Evolutionary conservation across 2,797 vertebrate species (phyloP), one percentile per base, ranked within the genome.

Genomic region (Poeciliopsis turneri): DNA sequence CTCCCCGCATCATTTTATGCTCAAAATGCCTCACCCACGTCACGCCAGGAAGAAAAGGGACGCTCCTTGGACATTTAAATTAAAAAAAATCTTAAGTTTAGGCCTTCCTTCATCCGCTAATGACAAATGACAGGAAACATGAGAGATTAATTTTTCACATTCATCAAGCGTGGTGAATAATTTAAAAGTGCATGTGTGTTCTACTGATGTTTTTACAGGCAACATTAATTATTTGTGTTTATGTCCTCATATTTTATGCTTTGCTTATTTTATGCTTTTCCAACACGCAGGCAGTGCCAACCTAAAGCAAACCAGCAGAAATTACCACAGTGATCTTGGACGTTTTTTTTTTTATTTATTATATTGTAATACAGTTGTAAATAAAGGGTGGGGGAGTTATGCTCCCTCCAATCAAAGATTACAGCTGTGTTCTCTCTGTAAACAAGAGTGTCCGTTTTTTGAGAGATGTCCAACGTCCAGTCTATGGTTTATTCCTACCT

Each of bases 1-100:
- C 92, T 92, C 90, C 91, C 85, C 81, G 78, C 89, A 89, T 89
- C 93, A 90, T 88, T 70, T 70, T 86, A 86, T 87, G 68, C 73
- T 76, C 23, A 87, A 82, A 92, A 86, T 82, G 83, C 80, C 80
- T 83, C 61, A 55, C 85, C 82, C 69, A 75, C 82, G 82, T 81
- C 74, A 72, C 55, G 76, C 75, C 71, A 75, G 80, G 78, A 81
- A 47, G n/a, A 70, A 82, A 70, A 83, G 78, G 68, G 71, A 77
- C 70, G 87, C 82, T 85, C 90, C 83, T 84, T 84, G 79, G 51
- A 82, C 51, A 41, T 64, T 16, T 39, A 33, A 74, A 82, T 9
- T 41, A 30, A 16, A 1, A 16, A 1, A 43, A 43, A 71, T 75
- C 12, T 47, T 47, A 10, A 11, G 2, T 68, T 11, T 25, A 68